These are phyloP conservation scores for Chionis minor DNA, from an alignment of 2,113 vertebrate species.

Conservation along the genomic window DNA sequence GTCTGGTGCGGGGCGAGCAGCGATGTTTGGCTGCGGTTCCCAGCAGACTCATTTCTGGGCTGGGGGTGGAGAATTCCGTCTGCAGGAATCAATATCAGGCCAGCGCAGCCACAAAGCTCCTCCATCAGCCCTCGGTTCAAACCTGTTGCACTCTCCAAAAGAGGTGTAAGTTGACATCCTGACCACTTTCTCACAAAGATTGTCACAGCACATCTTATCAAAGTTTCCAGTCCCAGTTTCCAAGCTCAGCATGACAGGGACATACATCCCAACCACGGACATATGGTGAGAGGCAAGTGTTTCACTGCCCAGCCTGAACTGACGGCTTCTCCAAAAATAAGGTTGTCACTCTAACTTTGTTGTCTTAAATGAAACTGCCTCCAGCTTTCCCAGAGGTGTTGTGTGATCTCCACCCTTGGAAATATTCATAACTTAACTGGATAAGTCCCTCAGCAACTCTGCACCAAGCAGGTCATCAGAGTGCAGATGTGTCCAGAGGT, in stretches of 20 bases:
- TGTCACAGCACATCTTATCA: neutral
- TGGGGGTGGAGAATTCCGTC: neutral
- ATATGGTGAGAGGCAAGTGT: rapidly evolving
- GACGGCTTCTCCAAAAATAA: neutral
- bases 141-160: neutral
- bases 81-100: neutral
- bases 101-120: neutral
- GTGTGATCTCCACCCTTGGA: neutral
- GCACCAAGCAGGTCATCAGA: neutral
- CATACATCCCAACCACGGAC: neutral
- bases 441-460: neutral
- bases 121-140: neutral
- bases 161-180: neutral
- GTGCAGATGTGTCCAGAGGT: too few species aligned
- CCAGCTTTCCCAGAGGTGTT: neutral
- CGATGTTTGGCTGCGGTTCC: rapidly evolving
- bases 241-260: neutral
- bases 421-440: neutral
- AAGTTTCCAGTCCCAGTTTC: neutral
- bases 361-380: neutral
- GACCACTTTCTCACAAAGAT: neutral
- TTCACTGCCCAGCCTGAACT: neutral
- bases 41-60: neutral
- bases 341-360: neutral
- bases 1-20: neutral